phyloP scores from a whole-genome alignment of 2,113 vertebrate genomes.

The Coryphaenoides rupestris region DNA sequence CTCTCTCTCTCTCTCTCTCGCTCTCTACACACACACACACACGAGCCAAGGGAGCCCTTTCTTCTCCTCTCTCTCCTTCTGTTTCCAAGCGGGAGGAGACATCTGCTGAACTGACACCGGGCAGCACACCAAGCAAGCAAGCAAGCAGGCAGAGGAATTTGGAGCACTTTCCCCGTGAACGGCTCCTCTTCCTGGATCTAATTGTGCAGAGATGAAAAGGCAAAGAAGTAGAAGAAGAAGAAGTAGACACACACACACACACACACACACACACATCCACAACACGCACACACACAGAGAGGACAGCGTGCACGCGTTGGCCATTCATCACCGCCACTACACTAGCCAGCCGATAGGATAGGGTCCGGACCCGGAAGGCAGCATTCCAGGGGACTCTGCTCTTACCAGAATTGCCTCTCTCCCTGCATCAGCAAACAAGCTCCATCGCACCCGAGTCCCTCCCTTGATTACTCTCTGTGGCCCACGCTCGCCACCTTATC shows the following conservation, averaged over 20 bases:
- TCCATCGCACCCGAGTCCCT: no score
- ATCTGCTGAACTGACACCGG: slow-evolving; percentile 42
- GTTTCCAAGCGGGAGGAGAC: slow-evolving; percentile 39
- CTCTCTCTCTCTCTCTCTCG: slow-evolving; percentile 16
- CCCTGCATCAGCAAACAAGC: no score
- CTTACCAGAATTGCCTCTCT: no score
- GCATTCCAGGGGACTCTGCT: no score
- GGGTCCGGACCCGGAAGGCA: no score
- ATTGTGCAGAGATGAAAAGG: neutral
- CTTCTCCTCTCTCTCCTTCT: neutral
- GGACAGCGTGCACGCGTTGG: no score
- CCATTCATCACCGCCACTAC: no score
- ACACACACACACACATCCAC: slow-evolving; percentile 1
- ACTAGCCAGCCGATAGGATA: no score
- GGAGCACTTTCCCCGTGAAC: slow-evolving; percentile 18
- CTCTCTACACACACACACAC: slow-evolving; percentile 50
- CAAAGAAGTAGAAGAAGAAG: slow-evolving; percentile 4
- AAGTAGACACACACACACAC: slow-evolving; percentile 11
- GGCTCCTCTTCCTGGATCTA: slow-evolving; percentile 4
- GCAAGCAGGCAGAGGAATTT: slow-evolving; percentile 25
- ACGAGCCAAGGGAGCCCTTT: slow-evolving; percentile 13
- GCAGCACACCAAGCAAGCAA: no score
- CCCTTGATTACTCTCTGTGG: no score
- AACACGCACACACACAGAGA: neutral
- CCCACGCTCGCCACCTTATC: no score